These are phyloP conservation scores for Drosophila putrida DNA, from an alignment of 2,888 invertebrate genomes.

Conservation along the genomic window DNA sequence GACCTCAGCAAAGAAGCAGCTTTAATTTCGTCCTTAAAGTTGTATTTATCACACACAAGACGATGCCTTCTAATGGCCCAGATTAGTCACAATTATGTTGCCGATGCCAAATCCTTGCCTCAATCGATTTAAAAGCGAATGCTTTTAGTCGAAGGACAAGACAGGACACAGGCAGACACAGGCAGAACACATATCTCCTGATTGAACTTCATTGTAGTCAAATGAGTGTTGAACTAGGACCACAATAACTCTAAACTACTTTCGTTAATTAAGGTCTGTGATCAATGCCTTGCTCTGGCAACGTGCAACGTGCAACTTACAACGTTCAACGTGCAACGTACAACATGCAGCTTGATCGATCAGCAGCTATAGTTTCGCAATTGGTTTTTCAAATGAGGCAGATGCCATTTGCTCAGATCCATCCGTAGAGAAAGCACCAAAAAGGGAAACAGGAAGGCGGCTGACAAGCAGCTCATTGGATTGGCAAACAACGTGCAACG, in stretches of 20 bases:
- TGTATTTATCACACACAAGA: neutral
- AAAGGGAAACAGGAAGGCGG: neutral
- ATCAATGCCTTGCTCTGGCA: slow-evolving; percentile 4
- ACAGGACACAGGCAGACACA: neutral
- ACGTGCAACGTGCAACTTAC: neutral
- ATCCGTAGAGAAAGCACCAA: neutral
- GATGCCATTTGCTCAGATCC: slow-evolving; percentile 1
- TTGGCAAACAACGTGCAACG: slow-evolving; percentile 40
- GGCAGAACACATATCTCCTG: neutral
- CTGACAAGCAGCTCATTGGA: slow-evolving; percentile 42
- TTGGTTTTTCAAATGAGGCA: slow-evolving; percentile 26
- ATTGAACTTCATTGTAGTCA: slow-evolving; percentile 6
- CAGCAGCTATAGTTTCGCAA: slow-evolving; percentile 20
- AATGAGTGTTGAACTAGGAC: neutral
- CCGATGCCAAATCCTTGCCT: neutral
- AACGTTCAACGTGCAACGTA: neutral
- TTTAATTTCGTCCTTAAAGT: neutral
- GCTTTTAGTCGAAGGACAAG: too few species aligned
- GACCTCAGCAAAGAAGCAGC: neutral
- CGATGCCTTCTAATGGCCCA: neutral
- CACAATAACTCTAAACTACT: slow-evolving; percentile 5
- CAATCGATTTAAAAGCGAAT: neutral
- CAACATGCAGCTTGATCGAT: slow-evolving; percentile 9
- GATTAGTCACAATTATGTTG: neutral
- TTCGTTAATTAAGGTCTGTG: slow-evolving; percentile 11